These are phyloP conservation scores for Syrmaticus mikado DNA, from an alignment of 2,113 vertebrate species.

Conservation along the genomic window DNA sequence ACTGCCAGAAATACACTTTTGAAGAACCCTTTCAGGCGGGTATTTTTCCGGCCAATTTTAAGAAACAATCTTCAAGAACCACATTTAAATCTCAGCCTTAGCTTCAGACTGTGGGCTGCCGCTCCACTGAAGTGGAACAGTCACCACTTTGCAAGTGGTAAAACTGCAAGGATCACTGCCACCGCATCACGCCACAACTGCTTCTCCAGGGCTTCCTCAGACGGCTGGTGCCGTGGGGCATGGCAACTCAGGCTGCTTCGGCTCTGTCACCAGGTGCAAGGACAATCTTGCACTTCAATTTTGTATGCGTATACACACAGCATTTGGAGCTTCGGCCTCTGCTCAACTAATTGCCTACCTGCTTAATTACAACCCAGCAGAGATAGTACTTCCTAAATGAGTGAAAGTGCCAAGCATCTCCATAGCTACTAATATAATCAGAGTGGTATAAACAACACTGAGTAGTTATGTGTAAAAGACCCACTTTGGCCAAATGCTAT, in stretches of 20 bases:
- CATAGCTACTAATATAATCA: neutral
- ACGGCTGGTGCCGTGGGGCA: neutral
- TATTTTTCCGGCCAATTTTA: neutral
- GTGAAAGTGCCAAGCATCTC: neutral
- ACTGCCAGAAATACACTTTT: neutral
- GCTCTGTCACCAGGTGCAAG: neutral
- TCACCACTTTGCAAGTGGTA: neutral
- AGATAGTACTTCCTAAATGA: neutral
- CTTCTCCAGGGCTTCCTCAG: neutral
- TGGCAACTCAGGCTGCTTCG: neutral
- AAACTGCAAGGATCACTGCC: neutral
- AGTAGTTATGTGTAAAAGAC: fast-evolving
- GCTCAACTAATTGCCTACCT: neutral
- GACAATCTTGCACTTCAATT: neutral
- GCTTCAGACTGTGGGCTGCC: neutral
- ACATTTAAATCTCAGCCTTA: neutral
- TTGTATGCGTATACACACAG: fast-evolving
- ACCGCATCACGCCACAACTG: neutral
- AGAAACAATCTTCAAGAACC: neutral
- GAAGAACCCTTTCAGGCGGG: neutral
- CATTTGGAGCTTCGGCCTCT: neutral
- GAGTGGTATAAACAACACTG: neutral
- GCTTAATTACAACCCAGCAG: neutral
- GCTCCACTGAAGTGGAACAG: neutral
- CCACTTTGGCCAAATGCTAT: neutral